Base-by-base conservation (phyloP, 2,797 vertebrate genomes). In the Odontamblyopus lacepedii region DNA sequence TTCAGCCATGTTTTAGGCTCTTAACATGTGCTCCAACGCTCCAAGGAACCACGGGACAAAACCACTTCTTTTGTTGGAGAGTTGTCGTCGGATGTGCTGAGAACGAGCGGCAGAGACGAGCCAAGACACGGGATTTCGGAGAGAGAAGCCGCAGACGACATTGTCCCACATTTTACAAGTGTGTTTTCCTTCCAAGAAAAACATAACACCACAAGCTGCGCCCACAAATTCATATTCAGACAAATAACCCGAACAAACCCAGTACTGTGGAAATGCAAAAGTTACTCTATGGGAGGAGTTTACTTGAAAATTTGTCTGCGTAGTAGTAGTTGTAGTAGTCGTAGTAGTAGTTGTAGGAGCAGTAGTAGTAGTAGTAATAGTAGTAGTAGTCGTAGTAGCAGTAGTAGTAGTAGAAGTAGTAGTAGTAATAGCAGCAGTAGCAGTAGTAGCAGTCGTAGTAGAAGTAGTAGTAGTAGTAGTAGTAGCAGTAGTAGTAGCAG, bases 71-170 rank as follows among this genome's bases (percentile, higher is more conserved):
- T 12, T 53, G 41, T 32, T 38, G 44, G 13, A 48, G 12, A 16
- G 44, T 1, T 4, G 12, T 48, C 15, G 78, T 66, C 79, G 71
- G 85, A 70, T 61, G 19, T 63, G 63, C 48, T 71, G 67, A 73
- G 67, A 60, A 72, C 74, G 71, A 38, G 73, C 77, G 66, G 48
- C 44, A 44, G 66, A 72, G 72, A 67, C 82, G 74, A 70, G 55
- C 12, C 69, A 53, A 74, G 71, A 76, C 66, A n/a, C 74, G 15
- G 35, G 55, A 66, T 72, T 73, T 74, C 71, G 74, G 16, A 18
- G 77, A 76, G 77, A 71, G 79, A 75, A 80, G 69, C 79, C 78
- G 23, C 76, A 77, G 78, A 83, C 70, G 66, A 38, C 78, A 81
- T 79, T 71, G 71, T 74, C 50, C 64, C 53, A 44, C 60, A 55